Conservation (phyloP, 2,797 vertebrate species). For the Aulostomus chinensis region DNA sequence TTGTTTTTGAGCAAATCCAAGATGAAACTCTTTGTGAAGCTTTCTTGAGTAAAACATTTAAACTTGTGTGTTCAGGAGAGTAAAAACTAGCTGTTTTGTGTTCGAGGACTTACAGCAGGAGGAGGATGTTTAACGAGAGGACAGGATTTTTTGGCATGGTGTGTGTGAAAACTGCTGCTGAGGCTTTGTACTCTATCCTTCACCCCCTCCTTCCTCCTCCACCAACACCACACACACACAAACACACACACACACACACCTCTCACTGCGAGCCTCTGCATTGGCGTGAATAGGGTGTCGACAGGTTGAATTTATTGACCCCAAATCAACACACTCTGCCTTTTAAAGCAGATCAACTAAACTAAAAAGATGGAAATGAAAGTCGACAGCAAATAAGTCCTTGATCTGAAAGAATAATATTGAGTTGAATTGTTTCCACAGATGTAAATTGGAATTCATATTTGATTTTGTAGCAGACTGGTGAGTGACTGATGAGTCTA, state of each 20-base stretch:
- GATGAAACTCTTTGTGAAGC: too few relatives aligned
- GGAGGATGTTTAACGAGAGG: constrained; percentile 38
- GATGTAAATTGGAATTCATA: too few relatives aligned
- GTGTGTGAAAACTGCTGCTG: constrained; percentile 47
- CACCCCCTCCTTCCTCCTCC: not conserved
- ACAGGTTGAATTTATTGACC: constrained; percentile 52
- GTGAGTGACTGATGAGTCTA: too few relatives aligned
- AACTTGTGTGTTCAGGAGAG: not conserved
- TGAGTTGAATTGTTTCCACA: too few relatives aligned
- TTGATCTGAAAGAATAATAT: too few relatives aligned
- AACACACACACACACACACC: constrained; percentile 12
- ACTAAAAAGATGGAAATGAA: too few relatives aligned
- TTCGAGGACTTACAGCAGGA: constrained; percentile 11
- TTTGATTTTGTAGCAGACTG: too few relatives aligned
- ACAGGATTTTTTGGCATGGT: constrained; percentile 36
- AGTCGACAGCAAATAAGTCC: too few relatives aligned
- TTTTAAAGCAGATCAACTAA: constrained; percentile 3
- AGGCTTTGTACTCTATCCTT: constrained; percentile 43
- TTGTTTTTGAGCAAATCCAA: not conserved
- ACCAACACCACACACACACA: constrained; percentile 15
- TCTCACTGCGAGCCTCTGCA: constrained; percentile 19
- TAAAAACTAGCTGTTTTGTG: constrained; percentile 12
- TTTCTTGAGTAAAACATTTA: too few relatives aligned
- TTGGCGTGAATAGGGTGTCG: constrained; percentile 26
- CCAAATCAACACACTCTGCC: constrained; percentile 23